These are phyloP conservation scores for Xanthia icteritia DNA, from an alignment of 2,888 invertebrate species.

Conservation along the genomic window DNA sequence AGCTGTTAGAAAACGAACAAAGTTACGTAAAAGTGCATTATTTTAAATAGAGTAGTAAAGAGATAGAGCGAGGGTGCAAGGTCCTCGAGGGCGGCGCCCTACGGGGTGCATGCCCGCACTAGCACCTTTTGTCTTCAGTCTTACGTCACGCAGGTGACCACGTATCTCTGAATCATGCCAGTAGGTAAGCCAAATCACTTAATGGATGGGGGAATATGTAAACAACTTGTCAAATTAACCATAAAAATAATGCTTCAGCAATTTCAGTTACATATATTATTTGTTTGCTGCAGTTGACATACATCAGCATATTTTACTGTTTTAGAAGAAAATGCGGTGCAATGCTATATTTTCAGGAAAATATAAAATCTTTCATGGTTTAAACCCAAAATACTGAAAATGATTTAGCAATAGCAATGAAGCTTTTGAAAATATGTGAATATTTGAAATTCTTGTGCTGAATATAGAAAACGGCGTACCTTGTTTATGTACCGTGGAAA, in stretches of 20 bases:
- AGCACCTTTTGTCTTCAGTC: constrained; percentile 81
- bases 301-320: constrained; percentile 25
- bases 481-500: constrained; percentile 24
- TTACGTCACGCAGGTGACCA: constrained; percentile 66
- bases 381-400: constrained; percentile 10
- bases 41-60: constrained; percentile 72
- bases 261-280: constrained; percentile 31
- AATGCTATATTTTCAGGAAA: constrained; percentile 12
- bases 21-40: constrained; percentile 83
- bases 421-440: constrained; percentile 27
- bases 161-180: constrained; percentile 75
- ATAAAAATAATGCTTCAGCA: constrained; percentile 23
- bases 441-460: constrained; percentile 31
- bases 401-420: not conserved
- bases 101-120: constrained; percentile 80
- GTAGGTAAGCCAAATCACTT: constrained; percentile 71
- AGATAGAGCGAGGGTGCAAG: constrained; percentile 79
- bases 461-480: constrained; percentile 12
- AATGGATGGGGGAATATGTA: constrained; percentile 49
- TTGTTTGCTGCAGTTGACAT: constrained; percentile 32
- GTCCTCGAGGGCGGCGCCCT: constrained; percentile 80
- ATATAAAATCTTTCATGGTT: constrained; percentile 9
- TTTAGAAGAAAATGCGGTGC: constrained; percentile 14
- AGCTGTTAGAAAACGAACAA: constrained; percentile 76
- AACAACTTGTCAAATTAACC: constrained; percentile 31